These are phyloP conservation scores for Halocaridina rubra DNA, from an alignment of 2,888 invertebrate genomes.

Conservation along the genomic window DNA sequence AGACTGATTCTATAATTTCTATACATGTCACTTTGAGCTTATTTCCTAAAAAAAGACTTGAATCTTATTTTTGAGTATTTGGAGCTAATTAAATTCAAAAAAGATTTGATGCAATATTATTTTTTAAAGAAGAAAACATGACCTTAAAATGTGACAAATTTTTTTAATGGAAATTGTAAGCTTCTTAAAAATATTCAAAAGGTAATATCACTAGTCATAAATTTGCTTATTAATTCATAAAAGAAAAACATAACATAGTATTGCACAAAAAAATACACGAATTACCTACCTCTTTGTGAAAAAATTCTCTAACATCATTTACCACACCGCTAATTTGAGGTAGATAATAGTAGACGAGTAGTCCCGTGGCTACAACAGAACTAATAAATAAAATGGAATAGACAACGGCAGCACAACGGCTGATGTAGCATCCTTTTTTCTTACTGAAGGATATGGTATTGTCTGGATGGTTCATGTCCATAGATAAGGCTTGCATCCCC, in stretches of 20 bases:
- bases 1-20: too few species aligned
- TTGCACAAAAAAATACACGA: neutral
- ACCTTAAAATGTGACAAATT: too few species aligned
- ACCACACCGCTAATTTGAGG: neutral
- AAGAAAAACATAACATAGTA: neutral
- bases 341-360: neutral
- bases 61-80: too few species aligned
- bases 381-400: neutral
- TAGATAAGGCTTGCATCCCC: neutral
- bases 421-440: neutral
- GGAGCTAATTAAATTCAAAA: too few species aligned
- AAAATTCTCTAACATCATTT: neutral
- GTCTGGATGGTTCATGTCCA: neutral
- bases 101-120: too few species aligned
- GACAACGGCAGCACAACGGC: neutral
- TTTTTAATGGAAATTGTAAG: too few species aligned
- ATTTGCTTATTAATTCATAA: too few species aligned
- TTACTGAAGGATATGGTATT: neutral
- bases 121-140: too few species aligned
- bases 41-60: too few species aligned
- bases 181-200: too few species aligned
- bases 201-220: too few species aligned
- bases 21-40: too few species aligned
- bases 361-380: neutral
- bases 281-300: neutral